Evolutionary conservation across 1,140 invertebrate genomes (phyloP).

Genomic region (Acromyrmex heyeri): DNA sequence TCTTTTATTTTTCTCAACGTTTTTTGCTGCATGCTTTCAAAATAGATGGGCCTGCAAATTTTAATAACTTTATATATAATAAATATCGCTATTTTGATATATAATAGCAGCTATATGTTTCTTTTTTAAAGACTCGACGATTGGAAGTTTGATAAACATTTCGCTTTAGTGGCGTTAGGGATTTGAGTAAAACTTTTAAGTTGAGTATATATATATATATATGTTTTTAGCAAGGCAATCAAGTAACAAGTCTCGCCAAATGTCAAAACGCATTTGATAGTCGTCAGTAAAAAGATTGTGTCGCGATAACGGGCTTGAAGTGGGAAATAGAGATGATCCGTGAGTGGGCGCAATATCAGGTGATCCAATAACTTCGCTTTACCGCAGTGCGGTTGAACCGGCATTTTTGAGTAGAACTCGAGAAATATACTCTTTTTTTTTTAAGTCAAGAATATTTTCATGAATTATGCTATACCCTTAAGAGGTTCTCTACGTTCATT

Average conservation of each 20-base stretch:
- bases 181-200: background rate
- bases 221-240: background rate
- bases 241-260: slow-evolving; percentile 36
- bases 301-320: slow-evolving; percentile 1
- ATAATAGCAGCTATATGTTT: background rate
- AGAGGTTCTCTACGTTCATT: too few relatives aligned
- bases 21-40: slow-evolving; percentile 35
- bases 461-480: background rate
- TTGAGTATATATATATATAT: background rate
- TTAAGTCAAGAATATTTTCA: slow-evolving; percentile 15
- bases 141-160: background rate
- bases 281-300: slow-evolving; percentile 29
- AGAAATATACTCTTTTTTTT: background rate
- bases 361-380: slow-evolving; percentile 63
- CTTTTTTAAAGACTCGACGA: background rate
- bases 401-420: background rate
- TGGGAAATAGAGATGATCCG: slow-evolving; percentile 19
- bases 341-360: slow-evolving; percentile 38
- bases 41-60: slow-evolving; percentile 16
- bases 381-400: slow-evolving; percentile 57
- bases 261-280: slow-evolving; percentile 32
- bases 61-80: background rate
- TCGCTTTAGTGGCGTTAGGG: background rate
- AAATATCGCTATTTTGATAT: slow-evolving; percentile 16
- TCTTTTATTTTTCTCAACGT: slow-evolving; percentile 20